These are phyloP conservation scores for Aspidoscelis tigris DNA, from an alignment of 2,113 vertebrate genomes.

Conservation along the genomic window DNA sequence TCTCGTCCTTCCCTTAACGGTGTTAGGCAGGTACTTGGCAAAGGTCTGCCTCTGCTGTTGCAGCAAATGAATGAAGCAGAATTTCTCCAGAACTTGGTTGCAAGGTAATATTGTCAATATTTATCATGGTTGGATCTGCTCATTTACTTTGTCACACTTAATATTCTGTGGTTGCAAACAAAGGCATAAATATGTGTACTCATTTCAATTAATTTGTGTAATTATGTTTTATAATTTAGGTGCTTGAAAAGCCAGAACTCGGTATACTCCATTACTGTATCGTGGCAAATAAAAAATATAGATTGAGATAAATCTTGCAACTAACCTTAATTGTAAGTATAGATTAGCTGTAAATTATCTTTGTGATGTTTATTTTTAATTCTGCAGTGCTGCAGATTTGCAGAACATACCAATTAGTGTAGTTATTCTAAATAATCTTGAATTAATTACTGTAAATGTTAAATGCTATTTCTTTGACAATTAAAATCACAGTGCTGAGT, in stretches of 20 bases:
- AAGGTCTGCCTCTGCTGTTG: constrained; percentile 38
- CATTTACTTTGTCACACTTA: constrained; percentile 73
- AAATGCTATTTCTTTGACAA: constrained; percentile 72
- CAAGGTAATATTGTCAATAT: constrained; percentile 29
- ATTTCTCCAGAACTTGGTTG: constrained; percentile 57
- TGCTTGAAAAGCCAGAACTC: constrained; percentile 77
- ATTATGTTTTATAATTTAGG: constrained; percentile 83
- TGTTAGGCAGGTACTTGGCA: constrained; percentile 34
- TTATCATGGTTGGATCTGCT: constrained; percentile 47
- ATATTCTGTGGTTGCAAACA: constrained; percentile 76
- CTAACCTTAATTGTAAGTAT: constrained; percentile 79
- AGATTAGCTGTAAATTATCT: constrained; percentile 81
- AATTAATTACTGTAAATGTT: constrained; percentile 79
- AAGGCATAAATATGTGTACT: constrained; percentile 72
- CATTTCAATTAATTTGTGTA: constrained; percentile 83
- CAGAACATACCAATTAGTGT: constrained; percentile 78
- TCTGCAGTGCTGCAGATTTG: constrained; percentile 81
- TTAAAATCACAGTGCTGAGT: constrained; percentile 65
- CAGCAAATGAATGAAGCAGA: constrained; percentile 58
- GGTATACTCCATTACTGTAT: constrained; percentile 79
- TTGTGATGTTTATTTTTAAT: constrained; percentile 85
- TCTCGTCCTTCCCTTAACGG: constrained; percentile 36
- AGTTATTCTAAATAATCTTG: constrained; percentile 80
- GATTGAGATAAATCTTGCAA: constrained; percentile 81
- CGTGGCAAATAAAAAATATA: constrained; percentile 82